Conservation (phyloP, 2,797 vertebrate species). For the Petrocephalus schoutedeni region DNA sequence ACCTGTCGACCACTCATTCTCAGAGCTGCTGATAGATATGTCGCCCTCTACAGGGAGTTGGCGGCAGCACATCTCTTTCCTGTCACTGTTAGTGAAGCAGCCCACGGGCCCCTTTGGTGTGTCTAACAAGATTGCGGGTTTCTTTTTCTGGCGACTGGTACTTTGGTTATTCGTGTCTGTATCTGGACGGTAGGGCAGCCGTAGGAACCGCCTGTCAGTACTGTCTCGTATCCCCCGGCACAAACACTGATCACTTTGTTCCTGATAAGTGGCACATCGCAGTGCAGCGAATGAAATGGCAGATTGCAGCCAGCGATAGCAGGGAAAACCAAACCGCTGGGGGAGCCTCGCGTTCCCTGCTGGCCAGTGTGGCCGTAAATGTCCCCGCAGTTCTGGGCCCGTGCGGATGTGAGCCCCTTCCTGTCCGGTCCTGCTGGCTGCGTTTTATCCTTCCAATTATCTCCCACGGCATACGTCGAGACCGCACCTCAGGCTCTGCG, state of each 20-base stretch:
- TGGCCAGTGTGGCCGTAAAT: background rate
- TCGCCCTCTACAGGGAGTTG: background rate
- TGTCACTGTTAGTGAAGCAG: background rate
- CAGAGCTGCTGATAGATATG: background rate
- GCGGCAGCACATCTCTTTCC: background rate
- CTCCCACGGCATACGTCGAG: background rate
- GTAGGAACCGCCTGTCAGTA: background rate
- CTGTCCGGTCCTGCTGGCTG: background rate
- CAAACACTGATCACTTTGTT: constrained; percentile 2
- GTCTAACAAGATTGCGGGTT: background rate
- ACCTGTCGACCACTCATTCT: background rate
- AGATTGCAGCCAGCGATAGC: background rate
- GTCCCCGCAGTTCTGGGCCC: background rate
- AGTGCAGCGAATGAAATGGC: background rate
- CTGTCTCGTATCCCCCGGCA: background rate
- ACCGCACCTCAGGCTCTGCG: background rate
- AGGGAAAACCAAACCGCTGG: background rate
- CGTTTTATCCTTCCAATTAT: background rate
- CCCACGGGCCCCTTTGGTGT: background rate
- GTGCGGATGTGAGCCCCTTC: background rate
- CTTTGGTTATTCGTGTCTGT: background rate
- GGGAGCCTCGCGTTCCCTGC: background rate
- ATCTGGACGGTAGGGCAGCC: background rate
- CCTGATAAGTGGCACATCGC: background rate
- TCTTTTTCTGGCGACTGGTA: background rate